Base-by-base conservation (phyloP, 1,140 invertebrate genomes). In the Trinorchestia longiramus region DNA sequence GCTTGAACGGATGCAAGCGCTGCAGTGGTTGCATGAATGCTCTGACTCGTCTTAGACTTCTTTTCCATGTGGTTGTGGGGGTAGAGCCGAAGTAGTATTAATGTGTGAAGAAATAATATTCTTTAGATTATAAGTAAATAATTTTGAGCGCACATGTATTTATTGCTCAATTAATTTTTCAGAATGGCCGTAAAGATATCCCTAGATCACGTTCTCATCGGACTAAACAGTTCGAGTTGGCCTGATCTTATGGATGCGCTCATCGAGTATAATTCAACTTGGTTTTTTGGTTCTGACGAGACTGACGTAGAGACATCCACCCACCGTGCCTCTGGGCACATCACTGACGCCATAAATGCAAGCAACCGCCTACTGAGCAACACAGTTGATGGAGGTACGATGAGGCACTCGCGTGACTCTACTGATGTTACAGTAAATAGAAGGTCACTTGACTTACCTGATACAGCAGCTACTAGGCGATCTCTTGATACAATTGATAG, bases 131-230 rank as follows among this genome's bases (percentile, higher is more conserved):
- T 6, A 53, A 8, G 47, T 53, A 19, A 6, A 19, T 19, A 8
- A 19, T 53, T 53, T 53, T 53, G 47, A 53, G 47, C 19, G 19
- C 62, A 77, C 62, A 11, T 28, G 8, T 36, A 23, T 77, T 28
- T 77, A 77, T 77, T 77, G 62, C 28, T 1, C 1, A 77, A 77
- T 36, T 15, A 6, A 77, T 23, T 77, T 77, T 77, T 43, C 96
- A 97, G 97, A 95, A 97, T 97, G 97, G 97, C 97, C 23, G 97
- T 97, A 87, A 98, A 98, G 96, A 96, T 98, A 95, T 97, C 97
- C 96, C 96, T 98, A 62, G 97, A 98, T 96, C 97, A 97, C 96
- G 97, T 97, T 28, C 96, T 98, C 88, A 96, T 98, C 95, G 97
- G 97, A 19, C 97, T 97, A 43, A 97, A 97, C 42, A 96, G 97